Conservation (phyloP, 2,888 invertebrate species). For the Ennomos quercinarius region DNA sequence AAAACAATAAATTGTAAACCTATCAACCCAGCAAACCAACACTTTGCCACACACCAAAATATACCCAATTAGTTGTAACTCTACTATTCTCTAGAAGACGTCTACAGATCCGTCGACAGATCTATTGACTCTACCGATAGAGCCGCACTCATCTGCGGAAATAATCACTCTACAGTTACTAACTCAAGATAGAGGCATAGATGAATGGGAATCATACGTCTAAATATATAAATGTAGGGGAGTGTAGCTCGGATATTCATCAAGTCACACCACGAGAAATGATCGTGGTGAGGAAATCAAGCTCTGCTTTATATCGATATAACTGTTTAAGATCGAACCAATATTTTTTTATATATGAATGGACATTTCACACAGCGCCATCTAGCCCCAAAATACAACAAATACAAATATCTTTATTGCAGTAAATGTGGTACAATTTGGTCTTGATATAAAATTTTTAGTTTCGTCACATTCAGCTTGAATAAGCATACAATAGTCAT, state of each 20-base stretch:
- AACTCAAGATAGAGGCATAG: conserved; percentile 15
- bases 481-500: too few species aligned
- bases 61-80: conserved; percentile 1
- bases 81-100: conserved; percentile 15
- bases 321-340: too few species aligned
- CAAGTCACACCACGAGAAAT: conserved; percentile 3
- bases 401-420: too few species aligned
- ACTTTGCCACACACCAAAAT: conserved; percentile 7
- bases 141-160: conserved; percentile 30
- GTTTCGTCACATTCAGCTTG: too few species aligned
- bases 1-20: neutral
- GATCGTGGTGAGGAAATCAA: too few species aligned
- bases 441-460: too few species aligned
- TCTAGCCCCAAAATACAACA: too few species aligned
- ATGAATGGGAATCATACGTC: conserved; percentile 27
- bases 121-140: conserved; percentile 18
- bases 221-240: conserved; percentile 8
- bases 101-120: conserved; percentile 30
- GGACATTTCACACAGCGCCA: too few species aligned
- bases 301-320: too few species aligned
- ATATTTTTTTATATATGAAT: too few species aligned
- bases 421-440: too few species aligned
- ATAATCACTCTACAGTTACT: conserved; percentile 25
- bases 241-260: conserved; percentile 10
- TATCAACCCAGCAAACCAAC: conserved; percentile 4